Percentiles rank a stretch among this genome's conserved stretches.
Evolutionary conservation across 2,888 invertebrate genomes (phyloP).

Genomic region (Geophilus truncorum): DNA sequence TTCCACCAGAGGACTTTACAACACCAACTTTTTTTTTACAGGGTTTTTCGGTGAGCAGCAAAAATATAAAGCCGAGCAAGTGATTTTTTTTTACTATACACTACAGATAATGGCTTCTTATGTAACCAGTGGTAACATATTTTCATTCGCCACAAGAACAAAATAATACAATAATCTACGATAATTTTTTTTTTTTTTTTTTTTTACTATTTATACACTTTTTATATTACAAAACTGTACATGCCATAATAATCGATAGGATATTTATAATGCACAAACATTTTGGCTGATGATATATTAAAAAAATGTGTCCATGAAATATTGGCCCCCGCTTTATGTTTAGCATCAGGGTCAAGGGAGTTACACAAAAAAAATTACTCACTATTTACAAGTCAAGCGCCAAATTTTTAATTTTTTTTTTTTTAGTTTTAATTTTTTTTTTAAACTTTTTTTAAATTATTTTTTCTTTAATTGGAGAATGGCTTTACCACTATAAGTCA

Average conservation of each 20-base stretch:
- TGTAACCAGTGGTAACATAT: not conserved
- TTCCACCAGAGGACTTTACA: not conserved
- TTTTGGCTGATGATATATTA: conserved; percentile 16
- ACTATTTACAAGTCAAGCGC: not conserved
- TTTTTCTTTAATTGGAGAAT: not conserved
- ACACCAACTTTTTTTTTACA: conserved; percentile 1
- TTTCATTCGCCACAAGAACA: no score
- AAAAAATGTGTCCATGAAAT: conserved; percentile 20
- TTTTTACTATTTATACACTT: conserved; percentile 17
- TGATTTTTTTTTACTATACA: not conserved
- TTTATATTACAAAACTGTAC: conserved; percentile 25
- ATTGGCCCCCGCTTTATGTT: not conserved
- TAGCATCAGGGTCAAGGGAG: not conserved
- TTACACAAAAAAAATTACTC: not conserved
- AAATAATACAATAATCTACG: not conserved
- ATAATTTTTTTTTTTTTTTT: conserved; percentile 9
- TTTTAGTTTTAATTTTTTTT: no score
- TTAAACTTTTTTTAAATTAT: not conserved
- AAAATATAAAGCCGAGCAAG: conserved; percentile 24
- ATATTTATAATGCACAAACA: conserved; percentile 25
- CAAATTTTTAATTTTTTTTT: not conserved
- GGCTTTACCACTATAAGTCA: not conserved
- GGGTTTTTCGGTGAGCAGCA: conserved; percentile 1
- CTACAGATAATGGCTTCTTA: not conserved
- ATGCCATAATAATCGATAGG: conserved; percentile 14